Conservation (phyloP, 2,888 invertebrate genomes). For the Hoplodrina blanda region DNA sequence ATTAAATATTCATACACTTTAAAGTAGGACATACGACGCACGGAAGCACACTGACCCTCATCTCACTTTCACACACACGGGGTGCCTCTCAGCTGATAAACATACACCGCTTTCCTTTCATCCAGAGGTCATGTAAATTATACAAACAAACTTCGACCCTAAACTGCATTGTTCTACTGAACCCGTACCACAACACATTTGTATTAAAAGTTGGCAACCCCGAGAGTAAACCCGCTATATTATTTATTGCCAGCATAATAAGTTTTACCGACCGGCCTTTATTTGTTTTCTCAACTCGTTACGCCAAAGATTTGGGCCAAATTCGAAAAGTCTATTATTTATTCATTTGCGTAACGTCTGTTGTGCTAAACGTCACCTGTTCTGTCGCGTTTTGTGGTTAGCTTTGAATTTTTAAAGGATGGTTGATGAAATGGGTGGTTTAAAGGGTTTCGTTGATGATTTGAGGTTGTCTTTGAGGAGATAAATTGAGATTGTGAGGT, state of each 20-base stretch:
- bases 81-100: slow-evolving; percentile 20
- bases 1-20: slow-evolving; percentile 33
- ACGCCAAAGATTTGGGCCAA: slow-evolving; percentile 84
- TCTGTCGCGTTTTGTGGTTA: slow-evolving; percentile 60
- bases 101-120: slow-evolving; percentile 25
- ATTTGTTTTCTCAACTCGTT: slow-evolving; percentile 89
- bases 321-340: slow-evolving; percentile 87
- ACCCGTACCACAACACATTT: slow-evolving; percentile 67
- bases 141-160: slow-evolving; percentile 41
- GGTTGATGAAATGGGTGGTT: slow-evolving; percentile 47
- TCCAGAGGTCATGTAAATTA: slow-evolving; percentile 36
- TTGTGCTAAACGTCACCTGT: slow-evolving; percentile 66
- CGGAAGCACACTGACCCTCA: slow-evolving; percentile 14
- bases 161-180: slow-evolving; percentile 56
- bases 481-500: not conserved
- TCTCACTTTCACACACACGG: slow-evolving; percentile 8
- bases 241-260: slow-evolving; percentile 88
- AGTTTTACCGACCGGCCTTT: slow-evolving; percentile 78
- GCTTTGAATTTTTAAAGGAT: slow-evolving; percentile 70
- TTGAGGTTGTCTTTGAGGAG: slow-evolving; percentile 14
- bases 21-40: not conserved
- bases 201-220: slow-evolving; percentile 80
- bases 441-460: slow-evolving; percentile 33
- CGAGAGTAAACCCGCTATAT: slow-evolving; percentile 80
- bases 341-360: slow-evolving; percentile 81